These are phyloP conservation scores for Saimiri boliviensis DNA, from an alignment of 2,113 vertebrate genomes.

Conservation along the genomic window DNA sequence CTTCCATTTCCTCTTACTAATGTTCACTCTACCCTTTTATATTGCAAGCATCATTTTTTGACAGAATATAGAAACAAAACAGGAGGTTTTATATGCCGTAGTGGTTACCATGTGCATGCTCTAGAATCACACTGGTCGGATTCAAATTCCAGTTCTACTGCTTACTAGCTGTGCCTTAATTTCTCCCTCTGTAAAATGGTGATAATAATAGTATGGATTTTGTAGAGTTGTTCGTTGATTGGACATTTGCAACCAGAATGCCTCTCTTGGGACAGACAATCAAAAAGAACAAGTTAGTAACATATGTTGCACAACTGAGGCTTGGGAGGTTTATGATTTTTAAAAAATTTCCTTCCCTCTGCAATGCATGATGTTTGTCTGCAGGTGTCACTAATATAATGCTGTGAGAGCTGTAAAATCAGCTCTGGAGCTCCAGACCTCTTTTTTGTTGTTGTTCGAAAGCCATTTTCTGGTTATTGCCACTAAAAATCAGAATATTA, in stretches of 20 bases:
- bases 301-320: neutral
- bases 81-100: neutral
- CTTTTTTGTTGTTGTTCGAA: neutral
- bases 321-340: neutral
- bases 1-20: neutral
- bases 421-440: neutral
- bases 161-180: neutral
- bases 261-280: neutral
- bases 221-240: neutral
- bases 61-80: neutral
- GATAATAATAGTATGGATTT: neutral
- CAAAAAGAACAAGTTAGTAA: neutral
- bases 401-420: neutral
- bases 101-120: neutral
- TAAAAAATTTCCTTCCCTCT: neutral
- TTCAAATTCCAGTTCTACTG: neutral
- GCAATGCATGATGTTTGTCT: neutral
- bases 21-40: neutral
- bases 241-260: neutral
- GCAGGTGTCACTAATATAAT: slow-evolving; percentile 37
- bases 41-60: neutral
- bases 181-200: neutral
- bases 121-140: neutral
- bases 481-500: neutral
- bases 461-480: neutral